phyloP scores from a whole-genome alignment of 2,113 vertebrate genomes.

The Galbula dea region DNA sequence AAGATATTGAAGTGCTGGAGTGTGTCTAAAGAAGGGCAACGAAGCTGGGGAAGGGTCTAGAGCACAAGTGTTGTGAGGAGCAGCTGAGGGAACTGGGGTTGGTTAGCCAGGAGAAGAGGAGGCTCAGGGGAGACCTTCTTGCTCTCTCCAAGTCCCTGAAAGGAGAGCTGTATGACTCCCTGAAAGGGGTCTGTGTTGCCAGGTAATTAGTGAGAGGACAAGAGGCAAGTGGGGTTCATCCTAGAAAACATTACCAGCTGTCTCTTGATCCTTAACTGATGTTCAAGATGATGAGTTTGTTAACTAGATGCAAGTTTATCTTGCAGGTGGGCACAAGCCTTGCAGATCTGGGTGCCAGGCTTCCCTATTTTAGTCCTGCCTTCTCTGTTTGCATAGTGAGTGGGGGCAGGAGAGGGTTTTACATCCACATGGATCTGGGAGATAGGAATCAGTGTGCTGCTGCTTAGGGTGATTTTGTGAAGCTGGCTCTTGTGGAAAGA shows the following conservation, averaged over 20 bases:
- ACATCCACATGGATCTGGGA: neutral
- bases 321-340: neutral
- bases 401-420: neutral
- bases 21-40: no score
- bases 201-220: no score
- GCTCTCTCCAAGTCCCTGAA: no score
- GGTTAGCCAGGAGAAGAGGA: no score
- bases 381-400: neutral
- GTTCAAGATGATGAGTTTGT: neutral
- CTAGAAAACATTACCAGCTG: neutral
- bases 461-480: neutral
- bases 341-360: neutral
- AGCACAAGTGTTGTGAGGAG: no score
- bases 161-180: no score
- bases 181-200: no score
- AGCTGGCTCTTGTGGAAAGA: neutral
- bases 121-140: no score
- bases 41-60: no score
- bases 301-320: neutral
- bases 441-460: neutral
- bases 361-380: neutral
- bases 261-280: neutral
- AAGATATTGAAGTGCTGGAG: no score
- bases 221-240: neutral
- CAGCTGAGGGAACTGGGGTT: no score